Percentiles rank a stretch among this genome's conserved stretches.
Evolutionary conservation across 2,888 invertebrate genomes (phyloP).

Genomic region (Harpalus rubripes): DNA sequence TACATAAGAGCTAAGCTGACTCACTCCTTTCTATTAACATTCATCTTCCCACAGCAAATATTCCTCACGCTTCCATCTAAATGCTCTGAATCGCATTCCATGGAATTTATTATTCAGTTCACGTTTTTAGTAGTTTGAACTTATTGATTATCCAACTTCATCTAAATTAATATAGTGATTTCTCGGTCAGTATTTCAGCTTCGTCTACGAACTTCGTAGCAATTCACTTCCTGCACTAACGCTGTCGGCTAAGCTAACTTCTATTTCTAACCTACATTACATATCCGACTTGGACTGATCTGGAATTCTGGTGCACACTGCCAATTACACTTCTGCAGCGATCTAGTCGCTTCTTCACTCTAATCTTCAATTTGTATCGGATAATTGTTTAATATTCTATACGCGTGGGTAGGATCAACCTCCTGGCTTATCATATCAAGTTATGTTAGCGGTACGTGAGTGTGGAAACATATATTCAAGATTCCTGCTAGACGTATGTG

Average conservation of each 20-base stretch:
- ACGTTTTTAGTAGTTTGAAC: neutral
- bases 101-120: neutral
- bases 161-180: neutral
- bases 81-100: no score
- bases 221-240: constrained; percentile 3
- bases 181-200: constrained; percentile 9
- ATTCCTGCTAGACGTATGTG: neutral
- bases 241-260: neutral
- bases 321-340: constrained; percentile 46
- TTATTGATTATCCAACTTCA: constrained; percentile 5
- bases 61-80: no score
- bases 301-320: constrained; percentile 38
- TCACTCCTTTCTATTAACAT: no score
- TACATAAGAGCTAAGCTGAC: no score
- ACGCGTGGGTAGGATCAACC: constrained; percentile 43
- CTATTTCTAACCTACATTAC: neutral
- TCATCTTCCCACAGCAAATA: no score
- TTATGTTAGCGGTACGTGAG: constrained; percentile 2
- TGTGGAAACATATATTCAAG: constrained; percentile 5
- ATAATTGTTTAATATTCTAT: constrained; percentile 62
- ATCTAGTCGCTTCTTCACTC: constrained; percentile 30
- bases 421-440: constrained; percentile 14
- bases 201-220: neutral
- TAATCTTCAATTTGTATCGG: constrained; percentile 61
- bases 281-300: constrained; percentile 9